Evolutionary conservation across 2,888 invertebrate species (phyloP), one percentile per base, ranked within the genome.

Genomic region (Monochamus alternatus): DNA sequence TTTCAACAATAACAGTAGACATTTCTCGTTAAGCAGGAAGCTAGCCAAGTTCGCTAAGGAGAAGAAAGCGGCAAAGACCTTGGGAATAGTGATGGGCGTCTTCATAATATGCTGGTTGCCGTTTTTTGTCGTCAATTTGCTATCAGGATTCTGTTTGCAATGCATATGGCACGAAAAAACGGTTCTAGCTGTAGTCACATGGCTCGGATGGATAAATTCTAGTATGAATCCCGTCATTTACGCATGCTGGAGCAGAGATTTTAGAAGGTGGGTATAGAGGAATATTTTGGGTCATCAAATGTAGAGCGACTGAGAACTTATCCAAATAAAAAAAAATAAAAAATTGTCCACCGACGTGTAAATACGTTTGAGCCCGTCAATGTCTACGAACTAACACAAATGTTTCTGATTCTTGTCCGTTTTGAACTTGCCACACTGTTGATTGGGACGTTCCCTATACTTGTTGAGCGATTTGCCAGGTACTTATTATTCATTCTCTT

Each of bases 211-310:
- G 97, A 96, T 97, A 88, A 97, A 97, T 90, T 97, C 97, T 64
- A 95, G 96, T 78, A 97, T 97, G 97, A 97, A 97, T 91, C 98
- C 98, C 0, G 96, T 98, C 81, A 98, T 98, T 87, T 98, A 98
- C 89, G 98, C 98, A n/a, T 97, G 97, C 87, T 98, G 98, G 95
- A 98, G 97, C 90, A 92, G 97, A 86, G 98, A 98, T 89, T 98
- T 98, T 88, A 92, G 97, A 90, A 95, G 97, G 96, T 96, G 88
- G 91, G 92, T 87, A 14, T 32, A 14, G 4, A 52, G 52, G 12
- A 22, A 22, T 22, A 22, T 22, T 22, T 22, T 22, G 22, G 1
- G 22, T 22, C 1, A 1, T 22, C 22, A 22, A 22, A 22, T 22
- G 1, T 22, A 22, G 22, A 22, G 1, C 22, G 22, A 22, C 1